A percentile compares a stretch with the other conserved stretches of the same genome.
phyloP scores from a whole-genome alignment of 2,113 vertebrate species.

The Craseonycteris thonglongyai region DNA sequence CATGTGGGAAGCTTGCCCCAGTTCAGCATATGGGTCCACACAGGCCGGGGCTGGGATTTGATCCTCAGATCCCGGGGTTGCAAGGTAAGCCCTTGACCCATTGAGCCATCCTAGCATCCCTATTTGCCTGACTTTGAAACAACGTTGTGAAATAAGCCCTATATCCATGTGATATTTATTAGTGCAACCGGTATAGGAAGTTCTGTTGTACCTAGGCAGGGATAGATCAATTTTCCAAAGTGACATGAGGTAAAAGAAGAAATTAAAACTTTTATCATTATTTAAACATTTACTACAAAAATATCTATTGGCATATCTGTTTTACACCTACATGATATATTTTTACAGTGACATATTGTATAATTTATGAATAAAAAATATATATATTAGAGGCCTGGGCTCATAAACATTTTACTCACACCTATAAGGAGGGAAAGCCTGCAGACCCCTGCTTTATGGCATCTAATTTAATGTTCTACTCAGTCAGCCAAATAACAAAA shows the following conservation, averaged over 20 bases:
- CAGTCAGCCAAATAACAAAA: neutral
- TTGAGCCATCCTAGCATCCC: no score
- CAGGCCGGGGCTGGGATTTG: no score
- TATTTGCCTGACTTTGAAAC: slow-evolving; percentile 41
- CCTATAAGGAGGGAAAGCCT: neutral
- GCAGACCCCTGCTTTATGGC: neutral
- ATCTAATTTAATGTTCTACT: neutral
- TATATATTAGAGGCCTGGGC: neutral
- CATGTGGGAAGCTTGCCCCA: no score
- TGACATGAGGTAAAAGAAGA: neutral
- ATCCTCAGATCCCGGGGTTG: no score
- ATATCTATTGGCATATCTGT: neutral
- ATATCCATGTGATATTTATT: neutral
- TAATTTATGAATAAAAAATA: neutral
- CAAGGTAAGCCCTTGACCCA: no score
- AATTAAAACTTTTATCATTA: neutral
- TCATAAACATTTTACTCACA: neutral
- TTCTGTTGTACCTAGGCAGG: neutral
- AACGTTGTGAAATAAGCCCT: slow-evolving; percentile 35
- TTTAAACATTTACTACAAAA: neutral
- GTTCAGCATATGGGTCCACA: no score
- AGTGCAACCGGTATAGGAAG: neutral
- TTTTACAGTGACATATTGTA: neutral
- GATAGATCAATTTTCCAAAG: neutral
- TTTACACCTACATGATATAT: neutral